These are phyloP conservation scores for Emydoidea blandingii DNA, from an alignment of 2,797 vertebrate genomes.

Conservation along the genomic window DNA sequence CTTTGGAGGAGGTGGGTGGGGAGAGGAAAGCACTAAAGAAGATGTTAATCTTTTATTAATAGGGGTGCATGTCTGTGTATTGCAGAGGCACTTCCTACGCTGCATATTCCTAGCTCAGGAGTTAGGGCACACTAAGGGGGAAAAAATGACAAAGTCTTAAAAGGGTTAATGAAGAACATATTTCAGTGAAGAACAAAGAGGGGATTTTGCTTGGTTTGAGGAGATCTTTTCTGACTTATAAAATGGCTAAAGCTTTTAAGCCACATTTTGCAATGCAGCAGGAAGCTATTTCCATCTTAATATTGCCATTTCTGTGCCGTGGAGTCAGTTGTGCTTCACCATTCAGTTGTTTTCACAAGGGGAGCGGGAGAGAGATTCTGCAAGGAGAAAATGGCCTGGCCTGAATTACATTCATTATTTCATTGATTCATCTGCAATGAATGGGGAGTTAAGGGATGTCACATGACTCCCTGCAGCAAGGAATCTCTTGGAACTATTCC, in stretches of 20 bases:
- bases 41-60: not conserved
- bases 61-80: rapidly evolving
- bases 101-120: not conserved
- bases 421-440: not conserved
- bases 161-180: not conserved
- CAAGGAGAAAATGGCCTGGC: not conserved
- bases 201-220: not conserved
- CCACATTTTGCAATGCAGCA: not conserved
- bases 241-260: not conserved
- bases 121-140: not conserved
- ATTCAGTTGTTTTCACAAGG: not conserved
- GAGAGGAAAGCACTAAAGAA: rapidly evolving
- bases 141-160: not conserved
- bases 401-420: not conserved
- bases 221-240: rapidly evolving
- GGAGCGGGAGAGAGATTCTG: not conserved
- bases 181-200: not conserved
- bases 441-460: not conserved
- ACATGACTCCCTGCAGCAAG: not conserved
- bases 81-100: not conserved
- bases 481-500: not conserved
- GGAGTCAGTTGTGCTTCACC: rapidly evolving
- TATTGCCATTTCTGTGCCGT: rapidly evolving
- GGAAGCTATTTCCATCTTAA: not conserved
- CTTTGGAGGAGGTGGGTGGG: rapidly evolving